These are phyloP conservation scores for Chelonus insularis DNA, from an alignment of 1,140 invertebrate species.

Conservation along the genomic window DNA sequence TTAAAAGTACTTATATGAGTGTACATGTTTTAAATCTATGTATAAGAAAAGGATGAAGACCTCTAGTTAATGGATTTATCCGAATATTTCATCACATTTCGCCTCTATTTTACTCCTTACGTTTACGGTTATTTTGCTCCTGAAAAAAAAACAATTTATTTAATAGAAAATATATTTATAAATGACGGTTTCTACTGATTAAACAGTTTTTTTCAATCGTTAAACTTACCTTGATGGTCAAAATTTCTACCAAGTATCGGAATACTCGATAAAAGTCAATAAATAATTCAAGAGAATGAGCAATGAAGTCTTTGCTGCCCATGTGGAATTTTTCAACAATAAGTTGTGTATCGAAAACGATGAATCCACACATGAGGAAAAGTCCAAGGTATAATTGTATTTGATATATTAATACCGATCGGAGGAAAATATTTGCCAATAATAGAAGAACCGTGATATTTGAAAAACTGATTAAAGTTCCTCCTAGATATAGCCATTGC, in stretches of 20 bases:
- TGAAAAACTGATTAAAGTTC: slow-evolving; percentile 79
- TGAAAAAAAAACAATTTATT: slow-evolving; percentile 31
- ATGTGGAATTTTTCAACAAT: slow-evolving; percentile 90
- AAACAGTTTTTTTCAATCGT: neutral
- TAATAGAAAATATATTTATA: slow-evolving; percentile 2
- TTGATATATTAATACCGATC: slow-evolving; percentile 81
- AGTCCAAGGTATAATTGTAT: slow-evolving; percentile 86
- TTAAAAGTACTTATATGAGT: slow-evolving; percentile 31
- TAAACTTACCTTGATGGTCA: slow-evolving; percentile 80
- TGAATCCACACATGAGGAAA: slow-evolving; percentile 88
- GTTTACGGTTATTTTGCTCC: slow-evolving; percentile 46
- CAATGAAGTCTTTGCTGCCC: slow-evolving; percentile 91
- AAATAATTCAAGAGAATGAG: slow-evolving; percentile 88
- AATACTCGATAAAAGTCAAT: slow-evolving; percentile 92
- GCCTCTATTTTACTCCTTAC: slow-evolving; percentile 35
- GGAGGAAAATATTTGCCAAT: slow-evolving; percentile 84
- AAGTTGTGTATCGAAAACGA: slow-evolving; percentile 93
- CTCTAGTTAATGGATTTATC: slow-evolving; percentile 58
- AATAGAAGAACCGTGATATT: slow-evolving; percentile 77
- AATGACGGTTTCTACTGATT: too few species aligned
- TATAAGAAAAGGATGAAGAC: slow-evolving; percentile 57
- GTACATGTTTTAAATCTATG: slow-evolving; percentile 37
- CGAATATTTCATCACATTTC: slow-evolving; percentile 37
- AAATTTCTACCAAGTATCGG: slow-evolving; percentile 83
- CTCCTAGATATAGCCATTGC: slow-evolving; percentile 83